Evolutionary conservation across 2,888 invertebrate species (phyloP).

Genomic region (Tipula unca): DNA sequence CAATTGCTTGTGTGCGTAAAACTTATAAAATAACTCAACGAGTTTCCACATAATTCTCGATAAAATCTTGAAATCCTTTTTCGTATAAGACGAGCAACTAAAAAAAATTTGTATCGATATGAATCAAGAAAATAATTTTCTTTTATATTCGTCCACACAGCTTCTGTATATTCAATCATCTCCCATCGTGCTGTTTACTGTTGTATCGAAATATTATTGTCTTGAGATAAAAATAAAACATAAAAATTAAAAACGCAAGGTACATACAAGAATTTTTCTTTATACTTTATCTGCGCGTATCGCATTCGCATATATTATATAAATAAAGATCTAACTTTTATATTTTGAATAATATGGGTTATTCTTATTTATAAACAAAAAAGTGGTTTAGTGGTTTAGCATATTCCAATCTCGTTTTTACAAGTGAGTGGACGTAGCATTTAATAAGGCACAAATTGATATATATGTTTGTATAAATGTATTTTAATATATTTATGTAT

Average conservation of each 20-base stretch:
- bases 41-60: too few species aligned
- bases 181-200: background rate
- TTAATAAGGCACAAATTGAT: background rate
- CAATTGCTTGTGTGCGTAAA: too few species aligned
- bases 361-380: too few species aligned
- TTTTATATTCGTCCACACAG: background rate
- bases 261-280: background rate
- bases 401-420: background rate
- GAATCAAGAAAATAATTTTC: background rate
- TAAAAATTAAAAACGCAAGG: background rate
- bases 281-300: background rate
- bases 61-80: too few species aligned
- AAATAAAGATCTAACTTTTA: background rate
- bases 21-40: too few species aligned
- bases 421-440: background rate
- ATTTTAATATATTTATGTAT: too few species aligned
- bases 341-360: background rate
- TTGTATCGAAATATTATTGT: background rate
- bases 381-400: too few species aligned
- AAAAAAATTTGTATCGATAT: background rate
- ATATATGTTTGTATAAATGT: background rate
- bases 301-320: background rate
- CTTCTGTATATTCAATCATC: constrained; percentile 8
- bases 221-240: too few species aligned
- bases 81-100: too few species aligned